Evolutionary conservation across 2,113 vertebrate species (phyloP).

Genomic region (Tichodroma muraria): DNA sequence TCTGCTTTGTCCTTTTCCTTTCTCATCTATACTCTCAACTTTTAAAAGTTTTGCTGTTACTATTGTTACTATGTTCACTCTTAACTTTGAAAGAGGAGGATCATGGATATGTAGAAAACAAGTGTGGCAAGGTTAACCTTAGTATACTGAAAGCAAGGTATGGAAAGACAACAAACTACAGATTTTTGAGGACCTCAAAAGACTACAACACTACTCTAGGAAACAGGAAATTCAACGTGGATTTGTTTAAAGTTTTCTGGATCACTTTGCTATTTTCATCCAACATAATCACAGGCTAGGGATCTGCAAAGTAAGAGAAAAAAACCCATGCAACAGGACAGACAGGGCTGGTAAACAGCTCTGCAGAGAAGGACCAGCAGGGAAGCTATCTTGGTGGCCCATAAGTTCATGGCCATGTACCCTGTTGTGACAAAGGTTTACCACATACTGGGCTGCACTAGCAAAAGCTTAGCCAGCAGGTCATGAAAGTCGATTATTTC

Average conservation of each 20-base stretch:
- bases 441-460: neutral
- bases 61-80: neutral
- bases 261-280: neutral
- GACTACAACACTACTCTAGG: neutral
- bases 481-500: neutral
- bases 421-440: neutral
- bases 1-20: neutral
- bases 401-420: neutral
- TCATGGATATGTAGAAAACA: neutral
- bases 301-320: neutral
- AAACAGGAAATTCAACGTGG: neutral
- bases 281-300: neutral
- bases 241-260: neutral
- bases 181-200: neutral
- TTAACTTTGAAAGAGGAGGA: neutral
- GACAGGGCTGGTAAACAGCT: neutral
- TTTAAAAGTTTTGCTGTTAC: neutral
- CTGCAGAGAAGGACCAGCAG: neutral
- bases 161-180: neutral
- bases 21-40: neutral
- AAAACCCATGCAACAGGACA: neutral
- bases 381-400: neutral
- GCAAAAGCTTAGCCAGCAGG: conserved; percentile 8
- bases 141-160: neutral
- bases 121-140: neutral